A percentile compares a stretch with the other conserved stretches of the same genome.
Evolutionary conservation across 2,797 vertebrate species (phyloP).

Genomic region (Coluber constrictor): DNA sequence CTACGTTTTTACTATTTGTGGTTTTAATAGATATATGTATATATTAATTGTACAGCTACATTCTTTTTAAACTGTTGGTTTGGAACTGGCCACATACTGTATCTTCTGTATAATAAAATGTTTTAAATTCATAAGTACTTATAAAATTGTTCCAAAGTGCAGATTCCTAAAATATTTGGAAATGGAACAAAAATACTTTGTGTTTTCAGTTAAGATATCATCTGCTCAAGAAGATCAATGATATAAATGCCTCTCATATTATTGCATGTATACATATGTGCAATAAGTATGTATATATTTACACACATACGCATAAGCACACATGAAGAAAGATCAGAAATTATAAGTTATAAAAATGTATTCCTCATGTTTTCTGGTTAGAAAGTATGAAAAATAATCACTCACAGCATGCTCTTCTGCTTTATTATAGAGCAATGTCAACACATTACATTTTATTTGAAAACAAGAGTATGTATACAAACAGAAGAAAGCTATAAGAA

Average conservation of each 20-base stretch:
- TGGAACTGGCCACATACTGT: neutral
- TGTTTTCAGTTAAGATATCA: neutral
- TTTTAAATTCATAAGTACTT: neutral
- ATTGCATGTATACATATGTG: neutral
- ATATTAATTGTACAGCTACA: neutral
- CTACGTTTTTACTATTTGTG: neutral
- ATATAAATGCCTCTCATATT: neutral
- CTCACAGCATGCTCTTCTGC: conserved; percentile 33
- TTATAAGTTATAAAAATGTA: conserved; percentile 29
- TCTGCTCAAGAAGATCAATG: neutral
- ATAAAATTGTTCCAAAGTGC: neutral
- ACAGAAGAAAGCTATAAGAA: conserved; percentile 42
- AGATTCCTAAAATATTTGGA: neutral
- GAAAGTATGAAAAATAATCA: conserved; percentile 24
- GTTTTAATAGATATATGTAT: neutral
- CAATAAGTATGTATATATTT: accelerated
- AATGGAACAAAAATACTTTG: neutral
- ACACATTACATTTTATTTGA: conserved; percentile 48
- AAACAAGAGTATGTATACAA: conserved; percentile 50
- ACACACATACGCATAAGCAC: neutral
- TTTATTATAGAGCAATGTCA: conserved; percentile 49
- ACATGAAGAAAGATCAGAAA: neutral
- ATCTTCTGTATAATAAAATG: neutral
- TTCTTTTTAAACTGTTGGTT: neutral
- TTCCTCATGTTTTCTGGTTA: conserved; percentile 6